Evolutionary conservation across 2,888 invertebrate genomes (phyloP).

Genomic region (Timandra comae): DNA sequence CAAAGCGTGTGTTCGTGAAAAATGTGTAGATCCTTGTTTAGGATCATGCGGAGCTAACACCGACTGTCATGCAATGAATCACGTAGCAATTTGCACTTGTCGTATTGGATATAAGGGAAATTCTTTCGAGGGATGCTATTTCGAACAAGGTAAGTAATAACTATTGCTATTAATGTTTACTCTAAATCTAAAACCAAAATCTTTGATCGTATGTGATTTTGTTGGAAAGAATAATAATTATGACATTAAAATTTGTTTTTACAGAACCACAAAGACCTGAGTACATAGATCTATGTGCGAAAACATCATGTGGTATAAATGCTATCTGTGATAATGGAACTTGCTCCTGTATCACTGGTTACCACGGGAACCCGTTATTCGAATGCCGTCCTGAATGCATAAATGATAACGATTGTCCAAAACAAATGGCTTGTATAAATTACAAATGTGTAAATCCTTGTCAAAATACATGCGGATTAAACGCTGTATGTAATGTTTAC

Average conservation of each 20-base stretch:
- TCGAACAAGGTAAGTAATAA: slow-evolving; percentile 40
- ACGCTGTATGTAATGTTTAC: slow-evolving; percentile 84
- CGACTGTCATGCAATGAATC: slow-evolving; percentile 83
- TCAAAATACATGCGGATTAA: slow-evolving; percentile 81
- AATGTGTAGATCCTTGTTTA: slow-evolving; percentile 84
- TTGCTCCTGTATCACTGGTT: slow-evolving; percentile 79
- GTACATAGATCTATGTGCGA: slow-evolving; percentile 73
- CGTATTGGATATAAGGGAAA: slow-evolving; percentile 81
- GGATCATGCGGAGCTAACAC: slow-evolving; percentile 84
- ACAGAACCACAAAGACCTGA: slow-evolving; percentile 48
- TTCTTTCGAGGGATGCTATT: slow-evolving; percentile 78
- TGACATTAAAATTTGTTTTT: slow-evolving; percentile 17
- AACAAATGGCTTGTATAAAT: slow-evolving; percentile 82
- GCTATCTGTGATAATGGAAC: slow-evolving; percentile 75
- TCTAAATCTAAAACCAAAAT: not conserved
- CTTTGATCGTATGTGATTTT: not conserved
- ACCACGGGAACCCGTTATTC: slow-evolving; percentile 80
- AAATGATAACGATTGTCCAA: slow-evolving; percentile 83
- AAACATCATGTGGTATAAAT: slow-evolving; percentile 81
- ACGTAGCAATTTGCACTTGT: slow-evolving; percentile 87
- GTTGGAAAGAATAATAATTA: slow-evolving; percentile 1
- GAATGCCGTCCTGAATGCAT: slow-evolving; percentile 88
- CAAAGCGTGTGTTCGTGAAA: slow-evolving; percentile 83
- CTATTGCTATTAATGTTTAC: not conserved
- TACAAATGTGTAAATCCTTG: slow-evolving; percentile 87